These are phyloP conservation scores for Tupaia tana DNA, from an alignment of 2,113 vertebrate species.

Conservation along the genomic window DNA sequence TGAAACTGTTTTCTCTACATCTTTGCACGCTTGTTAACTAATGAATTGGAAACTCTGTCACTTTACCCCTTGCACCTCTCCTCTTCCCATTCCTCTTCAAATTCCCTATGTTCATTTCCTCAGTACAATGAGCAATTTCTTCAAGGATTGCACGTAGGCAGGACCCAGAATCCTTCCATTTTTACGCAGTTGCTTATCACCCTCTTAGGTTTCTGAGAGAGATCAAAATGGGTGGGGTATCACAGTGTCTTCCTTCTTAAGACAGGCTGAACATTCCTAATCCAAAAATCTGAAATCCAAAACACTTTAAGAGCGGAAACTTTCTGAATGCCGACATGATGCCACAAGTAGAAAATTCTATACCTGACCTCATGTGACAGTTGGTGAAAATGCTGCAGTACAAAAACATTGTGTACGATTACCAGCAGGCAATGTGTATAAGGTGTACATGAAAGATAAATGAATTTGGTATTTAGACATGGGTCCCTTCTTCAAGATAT, in stretches of 20 bases:
- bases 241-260: neutral
- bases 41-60: neutral
- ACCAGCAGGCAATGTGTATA: too few species aligned
- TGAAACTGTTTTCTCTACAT: neutral
- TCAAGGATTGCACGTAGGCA: neutral
- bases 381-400: too few species aligned
- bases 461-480: too few species aligned
- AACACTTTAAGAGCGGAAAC: too few species aligned
- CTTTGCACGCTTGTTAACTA: neutral
- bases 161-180: neutral
- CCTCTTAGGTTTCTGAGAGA: neutral
- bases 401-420: too few species aligned
- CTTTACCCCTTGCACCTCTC: neutral
- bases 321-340: too few species aligned
- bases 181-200: neutral
- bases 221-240: fast-evolving
- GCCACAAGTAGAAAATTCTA: too few species aligned
- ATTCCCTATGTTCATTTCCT: neutral
- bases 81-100: neutral
- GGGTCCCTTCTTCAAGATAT: too few species aligned
- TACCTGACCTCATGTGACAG: too few species aligned
- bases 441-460: too few species aligned
- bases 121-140: neutral
- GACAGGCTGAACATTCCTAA: neutral
- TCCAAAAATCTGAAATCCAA: too few species aligned